A percentile compares a stretch with the other conserved stretches of the same genome.
Evolutionary conservation across 2,797 vertebrate species (phyloP).

Genomic region (Micromesistius poutassou): DNA sequence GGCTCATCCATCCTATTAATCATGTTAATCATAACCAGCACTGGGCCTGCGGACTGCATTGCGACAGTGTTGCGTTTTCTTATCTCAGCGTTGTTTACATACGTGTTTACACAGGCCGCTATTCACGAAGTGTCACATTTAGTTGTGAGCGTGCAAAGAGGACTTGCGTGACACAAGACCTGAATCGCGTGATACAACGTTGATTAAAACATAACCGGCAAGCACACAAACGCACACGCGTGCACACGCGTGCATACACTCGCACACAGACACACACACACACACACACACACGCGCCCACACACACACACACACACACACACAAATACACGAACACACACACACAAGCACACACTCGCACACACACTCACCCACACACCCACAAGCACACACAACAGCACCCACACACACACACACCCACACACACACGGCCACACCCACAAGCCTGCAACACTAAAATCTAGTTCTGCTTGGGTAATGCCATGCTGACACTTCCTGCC

Average conservation of each 20-base stretch:
- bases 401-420: neutral
- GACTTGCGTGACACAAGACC: neutral
- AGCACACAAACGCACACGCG: constrained; percentile 20
- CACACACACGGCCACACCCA: neutral
- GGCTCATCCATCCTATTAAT: constrained; percentile 65
- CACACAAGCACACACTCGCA: constrained; percentile 22
- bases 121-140: constrained; percentile 47
- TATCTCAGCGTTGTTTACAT: constrained; percentile 67
- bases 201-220: constrained; percentile 18
- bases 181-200: neutral
- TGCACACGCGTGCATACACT: constrained; percentile 15
- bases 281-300: constrained; percentile 20
- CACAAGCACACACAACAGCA: neutral
- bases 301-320: constrained; percentile 16
- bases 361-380: constrained; percentile 1
- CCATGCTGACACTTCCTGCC: neutral
- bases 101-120: constrained; percentile 67
- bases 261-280: constrained; percentile 17
- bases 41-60: constrained; percentile 46
- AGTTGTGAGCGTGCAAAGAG: neutral
- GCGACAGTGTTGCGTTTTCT: constrained; percentile 52
- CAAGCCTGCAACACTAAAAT: too few relatives aligned
- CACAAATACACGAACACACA: constrained; percentile 9
- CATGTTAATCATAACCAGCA: constrained; percentile 52
- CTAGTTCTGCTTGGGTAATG: neutral